Base-by-base conservation (phyloP, 2,113 vertebrate genomes). In the Trichechus manatus region DNA sequence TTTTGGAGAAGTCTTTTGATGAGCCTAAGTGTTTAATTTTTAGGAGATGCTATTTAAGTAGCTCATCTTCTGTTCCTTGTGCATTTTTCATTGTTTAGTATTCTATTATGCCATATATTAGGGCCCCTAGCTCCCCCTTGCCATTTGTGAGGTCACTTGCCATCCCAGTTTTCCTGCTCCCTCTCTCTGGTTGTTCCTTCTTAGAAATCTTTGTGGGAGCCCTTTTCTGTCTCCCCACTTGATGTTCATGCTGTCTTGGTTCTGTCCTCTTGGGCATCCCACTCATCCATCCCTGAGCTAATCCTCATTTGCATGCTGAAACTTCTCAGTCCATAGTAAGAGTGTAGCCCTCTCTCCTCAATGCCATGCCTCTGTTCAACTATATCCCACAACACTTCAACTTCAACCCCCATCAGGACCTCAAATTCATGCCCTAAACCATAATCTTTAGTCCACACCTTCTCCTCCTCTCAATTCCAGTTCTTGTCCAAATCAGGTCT, bases 301-400 rank as follows among this genome's bases (percentile, higher is more conserved):
- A 59, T 27, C 25, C 72, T 10, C 0, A 0, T 53, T 1, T 13
- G 2, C 1, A 53, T 1, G 0, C 86, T 2, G 25, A 72, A n/a
- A 31, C 11, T 2, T 17, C 53, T 17, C 7, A 31, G 77, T 25
- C 42, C 44, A 9, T 2, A 1, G 22, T 36, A 2, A 56, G 31
- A 59, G 84, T n/a, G 36, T 2, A 33, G 74, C 33, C 64, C 4
- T 36, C 47, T 39, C 33, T 66, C 50, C 72, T 78, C 25, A 27
- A n/a, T 17, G 8, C 80, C 1, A 3, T 29, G 44, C 31, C 64
- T 47, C 9, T 13, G 4, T 39, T 44, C 47, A 85, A 77, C 20
- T 64, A 42, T 2, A 14, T 47, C 23, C 39, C 87, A 81, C 63
- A 61, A 61, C 20, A 9, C 25, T 82, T 68, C 53, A 10, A 11